Base-by-base conservation (phyloP, 2,113 vertebrate species). In the Mohoua ochrocephala region DNA sequence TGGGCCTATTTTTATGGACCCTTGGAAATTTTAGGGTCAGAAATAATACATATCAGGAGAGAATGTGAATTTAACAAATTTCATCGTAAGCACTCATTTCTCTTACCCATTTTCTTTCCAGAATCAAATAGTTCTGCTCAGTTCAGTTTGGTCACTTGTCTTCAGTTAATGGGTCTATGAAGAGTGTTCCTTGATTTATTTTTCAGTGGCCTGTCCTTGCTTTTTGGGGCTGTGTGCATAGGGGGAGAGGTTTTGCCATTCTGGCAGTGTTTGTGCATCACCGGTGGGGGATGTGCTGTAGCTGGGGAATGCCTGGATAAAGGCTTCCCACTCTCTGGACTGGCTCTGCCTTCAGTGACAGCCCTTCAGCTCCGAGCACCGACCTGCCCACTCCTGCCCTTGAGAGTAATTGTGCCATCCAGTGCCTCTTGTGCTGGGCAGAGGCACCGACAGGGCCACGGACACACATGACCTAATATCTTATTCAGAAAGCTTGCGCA, bases 401-500 rank as follows among this genome's bases (percentile, higher is more conserved):
- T 50, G n/a, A 33, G 65, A 71, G 60, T 3, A 17, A 42, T 10
- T 64, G 28, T 50, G 67, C 68, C 63, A 77, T 37, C 78, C 74
- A 47, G 65, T 18, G 56, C 67, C 76, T 31, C 83, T 52, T 16
- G 50, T 35, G 27, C 47, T 75, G 89, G 53, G 47, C 12, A 81
- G 63, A 59, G 42, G 39, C 71, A 67, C 76, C 39, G n/a, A 24
- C 1, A 0, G 54, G 30, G 82, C 79, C 30, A 17, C 7, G 14
- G 16, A 41, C 39, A 37, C 44, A 47, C 35, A 11, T 15, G 57
- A n/a, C 22, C 73, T 85, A 35, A 42, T 30, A n/a, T 35, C 64
- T 84, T 77, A 47, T 68, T 93, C 81, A 57, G 69, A 81, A 59
- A 61, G 70, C 83, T 91, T 76, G 27, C 41, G 20, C 64, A 80